Conservation (phyloP, 2,113 vertebrate species). For the Chitala chitala region DNA sequence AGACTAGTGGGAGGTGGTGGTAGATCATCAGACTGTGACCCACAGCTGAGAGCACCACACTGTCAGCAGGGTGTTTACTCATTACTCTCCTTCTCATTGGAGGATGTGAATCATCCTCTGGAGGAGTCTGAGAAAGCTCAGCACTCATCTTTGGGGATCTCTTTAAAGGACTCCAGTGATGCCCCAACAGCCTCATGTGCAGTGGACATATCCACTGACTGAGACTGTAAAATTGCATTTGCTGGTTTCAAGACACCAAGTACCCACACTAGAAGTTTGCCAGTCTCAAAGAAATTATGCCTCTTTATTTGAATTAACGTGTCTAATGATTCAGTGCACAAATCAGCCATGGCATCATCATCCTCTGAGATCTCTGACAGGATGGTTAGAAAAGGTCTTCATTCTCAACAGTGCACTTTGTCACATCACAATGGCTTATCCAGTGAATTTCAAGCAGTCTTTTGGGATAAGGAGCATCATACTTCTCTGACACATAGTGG, state of each 20-base stretch:
- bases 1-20: constrained; percentile 1
- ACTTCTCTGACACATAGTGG: constrained; percentile 22
- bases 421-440: constrained; percentile 31
- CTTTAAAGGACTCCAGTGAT: not conserved
- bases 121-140: too few relatives aligned
- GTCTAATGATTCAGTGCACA: too few relatives aligned
- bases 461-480: constrained; percentile 22
- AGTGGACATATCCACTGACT: constrained; percentile 22
- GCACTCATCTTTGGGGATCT: constrained; percentile 4
- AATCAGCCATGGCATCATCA: constrained; percentile 19
- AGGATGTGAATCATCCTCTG: not conserved
- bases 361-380: constrained; percentile 18
- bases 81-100: constrained; percentile 11
- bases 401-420: constrained; percentile 25
- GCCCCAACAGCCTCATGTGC: too few relatives aligned
- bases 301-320: constrained; percentile 11
- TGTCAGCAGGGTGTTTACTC: constrained; percentile 18
- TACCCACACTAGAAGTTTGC: constrained; percentile 1
- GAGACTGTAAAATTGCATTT: constrained; percentile 16
- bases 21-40: not conserved
- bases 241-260: constrained; percentile 23
- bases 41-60: constrained; percentile 16
- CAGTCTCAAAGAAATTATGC: constrained; percentile 1
- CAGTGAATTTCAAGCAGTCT: constrained; percentile 22
- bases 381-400: constrained; percentile 21